Evolutionary conservation across 1,140 invertebrate genomes (phyloP), one percentile per base, ranked within the genome.

Genomic region (Ganaspis sp.): DNA sequence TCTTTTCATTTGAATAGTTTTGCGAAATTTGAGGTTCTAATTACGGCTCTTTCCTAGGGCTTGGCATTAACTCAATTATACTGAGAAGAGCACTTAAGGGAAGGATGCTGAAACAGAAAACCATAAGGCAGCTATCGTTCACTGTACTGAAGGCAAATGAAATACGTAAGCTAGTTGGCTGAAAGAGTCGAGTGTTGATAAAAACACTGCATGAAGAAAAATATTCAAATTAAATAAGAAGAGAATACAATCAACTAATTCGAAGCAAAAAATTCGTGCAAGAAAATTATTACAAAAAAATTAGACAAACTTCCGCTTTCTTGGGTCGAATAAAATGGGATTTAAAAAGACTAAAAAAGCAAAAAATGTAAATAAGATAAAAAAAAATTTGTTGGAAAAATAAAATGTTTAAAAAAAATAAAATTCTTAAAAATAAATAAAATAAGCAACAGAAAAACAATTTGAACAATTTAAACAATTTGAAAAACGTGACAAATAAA

Each of bases 151-250:
- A 64, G 58, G 26, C 58, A 64, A 64, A 29, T 4, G 26, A 21
- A 29, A 64, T 64, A 6, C 58, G 21, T 29, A 34, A 64, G 26
- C 29, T 64, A 64, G 58, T 64, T 64, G 11, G 11, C n/a, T 64
- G 9, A 29, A 29, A 29, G 58, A 64, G 26, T 29, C 21, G 6
- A 15, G 23, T 4, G 23, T 26, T 64, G 29, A 64, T 23, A 12
- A 64, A 23, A 8, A 26, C 4, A n/a, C 54, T 15, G 9, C 9
- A 64, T 64, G 54, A 64, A 26, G 54, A 49, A 49, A 49, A 49
- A 49, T 49, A 49, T n/a, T n/a, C 4, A n/a, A n/a, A 5, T 0
- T 17, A n/a, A 49, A 17, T 8, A 49, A 17, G n/a, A n/a, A 49
- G 17, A 17, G 12, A 5, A 49, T 8, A 4, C 1, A 49, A 17